A percentile compares a stretch with the other conserved stretches of the same genome.
phyloP scores from a whole-genome alignment of 2,113 vertebrate genomes.

The Myotis lucifugus region DNA sequence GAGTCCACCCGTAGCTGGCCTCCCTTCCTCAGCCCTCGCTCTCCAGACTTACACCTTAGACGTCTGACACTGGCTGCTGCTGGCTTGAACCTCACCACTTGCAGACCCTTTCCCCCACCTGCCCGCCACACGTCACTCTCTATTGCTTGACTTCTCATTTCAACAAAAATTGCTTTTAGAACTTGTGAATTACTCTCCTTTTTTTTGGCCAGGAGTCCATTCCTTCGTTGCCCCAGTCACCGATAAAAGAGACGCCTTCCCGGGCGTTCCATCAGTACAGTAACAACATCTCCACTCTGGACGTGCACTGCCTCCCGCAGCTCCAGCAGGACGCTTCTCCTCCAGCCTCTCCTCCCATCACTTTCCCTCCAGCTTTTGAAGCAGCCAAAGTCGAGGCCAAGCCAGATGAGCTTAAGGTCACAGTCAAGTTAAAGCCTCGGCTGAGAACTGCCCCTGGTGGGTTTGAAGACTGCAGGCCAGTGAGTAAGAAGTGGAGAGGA shows the following conservation, averaged over 20 bases:
- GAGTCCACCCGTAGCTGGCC: background rate
- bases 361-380: slow-evolving; percentile 90
- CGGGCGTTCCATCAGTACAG: slow-evolving; percentile 92
- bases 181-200: background rate
- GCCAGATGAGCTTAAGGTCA: slow-evolving; percentile 94
- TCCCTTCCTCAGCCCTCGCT: rapidly evolving
- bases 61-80: rapidly evolving
- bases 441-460: slow-evolving; percentile 88
- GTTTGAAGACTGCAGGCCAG: slow-evolving; percentile 86
- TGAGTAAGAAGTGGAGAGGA: slow-evolving; percentile 90
- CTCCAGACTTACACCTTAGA: rapidly evolving
- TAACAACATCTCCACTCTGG: slow-evolving; percentile 93
- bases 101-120: too few relatives aligned
- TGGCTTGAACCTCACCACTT: rapidly evolving
- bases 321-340: slow-evolving; percentile 88
- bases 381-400: slow-evolving; percentile 88
- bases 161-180: background rate
- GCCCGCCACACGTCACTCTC: rapidly evolving
- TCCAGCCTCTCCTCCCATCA: slow-evolving; percentile 87
- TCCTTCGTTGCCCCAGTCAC: slow-evolving; percentile 84
- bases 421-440: slow-evolving; percentile 94
- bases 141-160: background rate
- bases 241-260: slow-evolving; percentile 86
- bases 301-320: slow-evolving; percentile 92
- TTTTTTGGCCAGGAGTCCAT: slow-evolving; percentile 83